These are phyloP conservation scores for Cyphomyrus discorhynchus DNA, from an alignment of 2,113 vertebrate genomes.

Conservation along the genomic window DNA sequence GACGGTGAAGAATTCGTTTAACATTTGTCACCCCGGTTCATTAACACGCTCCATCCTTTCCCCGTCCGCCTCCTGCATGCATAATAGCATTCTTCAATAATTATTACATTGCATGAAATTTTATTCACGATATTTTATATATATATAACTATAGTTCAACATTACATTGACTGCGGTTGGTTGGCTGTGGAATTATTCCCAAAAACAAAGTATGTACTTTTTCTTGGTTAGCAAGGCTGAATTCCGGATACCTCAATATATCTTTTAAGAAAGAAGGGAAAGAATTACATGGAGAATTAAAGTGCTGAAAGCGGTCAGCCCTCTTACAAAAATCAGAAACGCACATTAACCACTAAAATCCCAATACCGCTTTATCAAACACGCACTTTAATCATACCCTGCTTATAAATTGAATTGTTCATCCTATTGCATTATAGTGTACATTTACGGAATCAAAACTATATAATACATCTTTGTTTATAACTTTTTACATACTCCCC, in stretches of 20 bases:
- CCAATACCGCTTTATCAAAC: background rate
- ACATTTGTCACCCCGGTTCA: background rate
- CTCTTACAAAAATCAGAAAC: background rate
- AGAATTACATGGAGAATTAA: background rate
- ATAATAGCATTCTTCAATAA: background rate
- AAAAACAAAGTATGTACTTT: background rate
- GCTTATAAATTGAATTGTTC: background rate
- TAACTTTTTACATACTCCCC: background rate
- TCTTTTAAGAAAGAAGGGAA: background rate
- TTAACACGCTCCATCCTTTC: background rate
- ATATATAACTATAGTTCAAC: background rate
- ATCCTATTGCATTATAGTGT: background rate
- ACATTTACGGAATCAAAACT: background rate
- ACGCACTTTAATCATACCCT: background rate
- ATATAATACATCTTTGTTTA: background rate
- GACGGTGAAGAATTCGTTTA: background rate
- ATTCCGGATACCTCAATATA: background rate
- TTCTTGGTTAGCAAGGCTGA: background rate
- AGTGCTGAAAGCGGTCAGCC: background rate
- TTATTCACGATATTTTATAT: background rate
- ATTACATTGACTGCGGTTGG: background rate
- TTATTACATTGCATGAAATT: background rate
- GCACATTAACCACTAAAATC: background rate
- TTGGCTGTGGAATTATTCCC: background rate
- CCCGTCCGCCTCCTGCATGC: background rate